Percentiles rank a stretch among this genome's conserved stretches.
Conservation (phyloP, 2,797 vertebrate species). For the Psittacula derbiana region DNA sequence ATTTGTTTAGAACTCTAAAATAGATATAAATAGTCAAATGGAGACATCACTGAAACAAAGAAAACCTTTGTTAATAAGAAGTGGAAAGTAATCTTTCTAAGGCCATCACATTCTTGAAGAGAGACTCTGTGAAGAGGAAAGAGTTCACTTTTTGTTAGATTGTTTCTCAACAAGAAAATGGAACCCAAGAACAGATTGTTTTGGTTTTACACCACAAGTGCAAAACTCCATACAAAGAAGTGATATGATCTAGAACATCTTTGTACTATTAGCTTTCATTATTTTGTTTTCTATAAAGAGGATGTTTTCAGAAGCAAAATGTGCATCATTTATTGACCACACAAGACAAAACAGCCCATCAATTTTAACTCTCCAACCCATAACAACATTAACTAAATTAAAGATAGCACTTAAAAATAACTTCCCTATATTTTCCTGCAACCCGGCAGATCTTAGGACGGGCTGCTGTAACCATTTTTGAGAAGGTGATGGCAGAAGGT, state of each 20-base stretch:
- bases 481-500: background rate
- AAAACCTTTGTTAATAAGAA: background rate
- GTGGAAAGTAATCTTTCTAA: background rate
- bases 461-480: background rate
- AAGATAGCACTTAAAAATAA: background rate
- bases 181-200: background rate
- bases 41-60: conserved; percentile 5
- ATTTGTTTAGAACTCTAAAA: background rate
- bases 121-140: background rate
- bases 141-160: background rate
- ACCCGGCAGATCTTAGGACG: background rate
- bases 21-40: background rate
- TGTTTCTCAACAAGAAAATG: background rate
- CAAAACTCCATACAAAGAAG: background rate
- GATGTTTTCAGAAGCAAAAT: background rate
- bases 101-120: background rate
- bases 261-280: background rate
- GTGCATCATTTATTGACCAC: background rate
- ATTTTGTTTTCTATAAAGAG: background rate
- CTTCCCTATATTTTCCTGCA: background rate
- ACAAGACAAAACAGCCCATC: background rate
- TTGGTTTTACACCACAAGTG: background rate
- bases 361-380: background rate
- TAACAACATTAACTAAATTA: background rate
- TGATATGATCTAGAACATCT: background rate